Conservation (phyloP, 92 coral and sea anemone species). For the Umimayanthus kanabou region DNA sequence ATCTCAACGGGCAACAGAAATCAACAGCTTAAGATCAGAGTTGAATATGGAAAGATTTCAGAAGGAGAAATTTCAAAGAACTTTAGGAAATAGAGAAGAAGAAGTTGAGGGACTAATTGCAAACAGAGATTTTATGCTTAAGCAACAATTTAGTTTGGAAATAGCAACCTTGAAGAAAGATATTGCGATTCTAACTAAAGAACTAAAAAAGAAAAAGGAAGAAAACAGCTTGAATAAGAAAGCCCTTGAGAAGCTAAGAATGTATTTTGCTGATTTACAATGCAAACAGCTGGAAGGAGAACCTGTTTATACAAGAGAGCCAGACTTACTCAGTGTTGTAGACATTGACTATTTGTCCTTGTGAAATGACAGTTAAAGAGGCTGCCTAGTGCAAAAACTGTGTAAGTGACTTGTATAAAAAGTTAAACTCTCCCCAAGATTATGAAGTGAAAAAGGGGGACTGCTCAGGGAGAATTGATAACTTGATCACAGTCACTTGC, state of each 20-base stretch:
- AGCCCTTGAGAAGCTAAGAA: slow-evolving; percentile 85
- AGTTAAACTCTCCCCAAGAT: too few species aligned
- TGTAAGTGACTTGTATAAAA: too few species aligned
- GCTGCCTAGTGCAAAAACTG: too few species aligned
- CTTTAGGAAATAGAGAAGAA: slow-evolving; percentile 52
- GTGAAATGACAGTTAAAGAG: background rate
- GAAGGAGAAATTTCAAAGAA: slow-evolving; percentile 53
- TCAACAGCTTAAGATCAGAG: slow-evolving; percentile 51
- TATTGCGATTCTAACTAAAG: slow-evolving; percentile 48
- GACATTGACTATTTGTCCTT: slow-evolving; percentile 65
- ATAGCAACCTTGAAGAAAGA: slow-evolving; percentile 52
- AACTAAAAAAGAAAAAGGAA: slow-evolving; percentile 63
- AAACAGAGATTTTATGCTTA: slow-evolving; percentile 53
- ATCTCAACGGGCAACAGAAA: slow-evolving; percentile 41
- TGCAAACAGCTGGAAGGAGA: slow-evolving; percentile 29
- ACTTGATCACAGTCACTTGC: too few species aligned
- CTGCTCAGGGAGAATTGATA: too few species aligned
- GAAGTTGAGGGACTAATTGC: slow-evolving; percentile 51
- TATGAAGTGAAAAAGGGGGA: too few species aligned
- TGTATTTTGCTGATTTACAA: slow-evolving; percentile 75
- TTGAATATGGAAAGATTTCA: slow-evolving; percentile 60
- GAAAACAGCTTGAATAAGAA: slow-evolving; percentile 76
- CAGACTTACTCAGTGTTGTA: slow-evolving; percentile 58
- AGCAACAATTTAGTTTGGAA: slow-evolving; percentile 68
- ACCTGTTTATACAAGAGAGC: background rate